Percentiles rank a stretch among this genome's conserved stretches.
Conservation (phyloP, 2,888 invertebrate species). For the Cryptophagus acutangulus region DNA sequence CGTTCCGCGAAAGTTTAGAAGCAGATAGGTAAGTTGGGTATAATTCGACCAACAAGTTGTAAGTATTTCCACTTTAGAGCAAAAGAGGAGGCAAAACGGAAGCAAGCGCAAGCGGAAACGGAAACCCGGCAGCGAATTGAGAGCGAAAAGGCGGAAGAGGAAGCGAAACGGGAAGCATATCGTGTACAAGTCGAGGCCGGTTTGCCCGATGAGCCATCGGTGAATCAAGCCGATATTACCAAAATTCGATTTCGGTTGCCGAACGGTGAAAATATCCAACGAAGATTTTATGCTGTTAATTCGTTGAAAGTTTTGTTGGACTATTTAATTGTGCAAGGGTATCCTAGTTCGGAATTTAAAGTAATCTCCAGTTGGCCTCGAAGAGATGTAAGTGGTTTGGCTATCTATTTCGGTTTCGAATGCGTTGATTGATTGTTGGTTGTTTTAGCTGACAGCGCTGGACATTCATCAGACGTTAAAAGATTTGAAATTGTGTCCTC, state of each 20-base stretch:
- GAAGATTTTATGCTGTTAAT: slow-evolving; percentile 65
- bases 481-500: slow-evolving; percentile 81
- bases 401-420: too few species aligned
- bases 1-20: slow-evolving; percentile 84
- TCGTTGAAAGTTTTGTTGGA: slow-evolving; percentile 68
- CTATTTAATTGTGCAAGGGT: slow-evolving; percentile 85
- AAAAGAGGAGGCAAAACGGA: slow-evolving; percentile 79
- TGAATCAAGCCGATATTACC: slow-evolving; percentile 56
- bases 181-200: slow-evolving; percentile 59
- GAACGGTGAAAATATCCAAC: slow-evolving; percentile 67
- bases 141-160: slow-evolving; percentile 66
- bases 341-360: slow-evolving; percentile 81
- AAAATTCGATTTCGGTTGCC: slow-evolving; percentile 81
- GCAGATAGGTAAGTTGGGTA: slow-evolving; percentile 70
- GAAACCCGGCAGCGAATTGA: slow-evolving; percentile 70
- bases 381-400: slow-evolving; percentile 83
- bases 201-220: slow-evolving; percentile 68
- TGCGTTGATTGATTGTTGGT: slow-evolving; percentile 9
- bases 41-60: slow-evolving; percentile 6
- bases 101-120: slow-evolving; percentile 68
- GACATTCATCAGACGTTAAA: slow-evolving; percentile 71
- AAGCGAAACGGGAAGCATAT: slow-evolving; percentile 70
- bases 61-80: slow-evolving; percentile 53
- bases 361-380: slow-evolving; percentile 91
- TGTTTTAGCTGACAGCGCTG: slow-evolving; percentile 69